These are phyloP conservation scores for Leucophenga varia DNA, from an alignment of 1,140 invertebrate genomes.

Conservation along the genomic window DNA sequence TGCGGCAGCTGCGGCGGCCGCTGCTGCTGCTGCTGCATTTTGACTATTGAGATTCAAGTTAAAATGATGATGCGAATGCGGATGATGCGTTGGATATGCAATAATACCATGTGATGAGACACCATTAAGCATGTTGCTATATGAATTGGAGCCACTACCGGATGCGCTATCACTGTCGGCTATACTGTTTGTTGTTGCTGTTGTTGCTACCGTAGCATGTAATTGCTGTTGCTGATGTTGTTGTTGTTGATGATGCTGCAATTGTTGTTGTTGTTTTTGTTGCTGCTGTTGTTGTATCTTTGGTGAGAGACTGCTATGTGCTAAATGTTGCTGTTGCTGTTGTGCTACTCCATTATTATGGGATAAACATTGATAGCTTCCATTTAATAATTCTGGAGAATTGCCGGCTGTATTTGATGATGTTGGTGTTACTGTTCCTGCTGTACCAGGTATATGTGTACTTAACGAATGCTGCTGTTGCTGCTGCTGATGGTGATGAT, in stretches of 20 bases:
- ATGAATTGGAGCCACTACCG: conserved; percentile 21
- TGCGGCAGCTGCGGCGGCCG: not conserved
- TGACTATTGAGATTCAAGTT: conserved; percentile 15
- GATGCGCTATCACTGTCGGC: too few relatives aligned
- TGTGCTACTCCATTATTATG: conserved; percentile 28
- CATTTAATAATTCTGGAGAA: conserved; percentile 35
- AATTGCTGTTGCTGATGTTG: conserved; percentile 14
- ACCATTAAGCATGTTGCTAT: conserved; percentile 25
- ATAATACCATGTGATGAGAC: conserved; percentile 9
- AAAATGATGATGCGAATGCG: conserved; percentile 9
- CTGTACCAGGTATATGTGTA: not conserved
- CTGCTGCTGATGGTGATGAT: conserved; percentile 12
- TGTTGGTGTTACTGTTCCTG: conserved; percentile 26
- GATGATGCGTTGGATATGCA: too few relatives aligned
- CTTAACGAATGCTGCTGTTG: conserved; percentile 8
- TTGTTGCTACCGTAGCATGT: conserved; percentile 14
- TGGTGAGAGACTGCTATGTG: conserved; percentile 17
- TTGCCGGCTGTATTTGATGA: conserved; percentile 40
- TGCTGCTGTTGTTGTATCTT: conserved; percentile 26
- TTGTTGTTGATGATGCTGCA: not conserved
- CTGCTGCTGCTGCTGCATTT: not conserved
- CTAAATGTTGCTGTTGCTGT: not conserved
- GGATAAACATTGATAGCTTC: conserved; percentile 10
- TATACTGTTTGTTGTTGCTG: conserved; percentile 4
- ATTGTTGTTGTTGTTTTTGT: conserved; percentile 26